Conservation (phyloP, 1,140 invertebrate species). For the Anthonomus grandis region DNA sequence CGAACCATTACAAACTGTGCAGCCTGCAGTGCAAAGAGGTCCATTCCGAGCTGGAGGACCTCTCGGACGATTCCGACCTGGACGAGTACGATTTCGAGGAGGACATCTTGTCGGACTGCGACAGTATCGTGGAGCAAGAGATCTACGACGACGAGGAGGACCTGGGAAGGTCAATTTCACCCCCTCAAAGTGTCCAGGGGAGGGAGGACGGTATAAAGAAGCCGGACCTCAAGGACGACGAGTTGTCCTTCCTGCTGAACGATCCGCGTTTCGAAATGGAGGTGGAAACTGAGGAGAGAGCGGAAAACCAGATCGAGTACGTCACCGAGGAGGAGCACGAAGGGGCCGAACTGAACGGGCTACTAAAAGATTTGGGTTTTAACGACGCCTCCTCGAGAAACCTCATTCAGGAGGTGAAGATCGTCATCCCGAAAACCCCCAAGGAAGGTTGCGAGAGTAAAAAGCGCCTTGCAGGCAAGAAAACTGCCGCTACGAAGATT, state of each 20-base stretch:
- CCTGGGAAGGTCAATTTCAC: neutral
- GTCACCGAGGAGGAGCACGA: no score
- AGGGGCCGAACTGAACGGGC: no score
- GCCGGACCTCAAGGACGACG: neutral
- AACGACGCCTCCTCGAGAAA: no score
- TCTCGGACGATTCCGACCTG: neutral
- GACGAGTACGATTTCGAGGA: neutral
- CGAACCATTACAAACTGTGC: slow-evolving; percentile 3
- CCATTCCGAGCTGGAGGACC: slow-evolving; percentile 5
- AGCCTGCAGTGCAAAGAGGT: neutral
- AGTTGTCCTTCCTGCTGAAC: slow-evolving; percentile 11
- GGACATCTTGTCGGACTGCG: neutral
- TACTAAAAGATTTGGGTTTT: no score
- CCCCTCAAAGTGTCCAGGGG: no score
- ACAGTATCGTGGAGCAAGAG: neutral
- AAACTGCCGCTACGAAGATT: no score
- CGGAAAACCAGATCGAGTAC: no score
- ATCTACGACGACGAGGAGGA: neutral
- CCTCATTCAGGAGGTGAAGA: no score
- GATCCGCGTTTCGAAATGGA: slow-evolving; percentile 8
- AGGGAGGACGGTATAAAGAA: no score
- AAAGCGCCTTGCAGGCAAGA: no score
- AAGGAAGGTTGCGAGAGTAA: no score
- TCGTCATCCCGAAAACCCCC: no score
- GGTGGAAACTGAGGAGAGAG: neutral